phyloP scores from a whole-genome alignment of 2,888 invertebrate species.

The Polyommatus icarus region DNA sequence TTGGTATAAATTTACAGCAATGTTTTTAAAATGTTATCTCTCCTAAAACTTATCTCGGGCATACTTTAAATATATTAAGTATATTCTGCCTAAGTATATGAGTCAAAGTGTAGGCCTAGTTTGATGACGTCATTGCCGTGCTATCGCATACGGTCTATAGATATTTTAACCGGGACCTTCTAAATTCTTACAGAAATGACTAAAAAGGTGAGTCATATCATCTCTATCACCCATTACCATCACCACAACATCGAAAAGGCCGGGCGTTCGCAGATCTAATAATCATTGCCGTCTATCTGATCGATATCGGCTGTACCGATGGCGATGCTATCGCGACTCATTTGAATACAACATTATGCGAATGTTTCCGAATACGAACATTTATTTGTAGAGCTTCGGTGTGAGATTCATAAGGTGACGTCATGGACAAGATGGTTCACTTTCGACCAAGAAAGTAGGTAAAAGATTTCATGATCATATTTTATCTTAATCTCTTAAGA shows the following conservation, averaged over 20 bases:
- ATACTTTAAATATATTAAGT: too few species aligned
- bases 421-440: neutral
- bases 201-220: neutral
- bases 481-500: too few species aligned
- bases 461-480: neutral
- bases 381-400: neutral
- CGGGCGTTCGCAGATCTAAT: conserved; percentile 17
- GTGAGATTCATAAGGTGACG: neutral
- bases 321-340: neutral
- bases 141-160: neutral
- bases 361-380: conserved; percentile 6
- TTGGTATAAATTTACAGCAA: too few species aligned
- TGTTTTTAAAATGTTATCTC: too few species aligned
- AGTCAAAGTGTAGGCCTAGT: too few species aligned
- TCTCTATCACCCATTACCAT: neutral
- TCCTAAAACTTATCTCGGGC: too few species aligned
- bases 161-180: neutral
- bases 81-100: too few species aligned
- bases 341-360: neutral
- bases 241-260: conserved; percentile 22
- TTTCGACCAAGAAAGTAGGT: neutral
- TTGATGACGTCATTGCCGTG: too few species aligned
- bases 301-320: conserved; percentile 4
- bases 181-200: neutral
- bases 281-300: conserved; percentile 14